Base-by-base conservation (phyloP, 2,113 vertebrate species). In the Rallus limicola region DNA sequence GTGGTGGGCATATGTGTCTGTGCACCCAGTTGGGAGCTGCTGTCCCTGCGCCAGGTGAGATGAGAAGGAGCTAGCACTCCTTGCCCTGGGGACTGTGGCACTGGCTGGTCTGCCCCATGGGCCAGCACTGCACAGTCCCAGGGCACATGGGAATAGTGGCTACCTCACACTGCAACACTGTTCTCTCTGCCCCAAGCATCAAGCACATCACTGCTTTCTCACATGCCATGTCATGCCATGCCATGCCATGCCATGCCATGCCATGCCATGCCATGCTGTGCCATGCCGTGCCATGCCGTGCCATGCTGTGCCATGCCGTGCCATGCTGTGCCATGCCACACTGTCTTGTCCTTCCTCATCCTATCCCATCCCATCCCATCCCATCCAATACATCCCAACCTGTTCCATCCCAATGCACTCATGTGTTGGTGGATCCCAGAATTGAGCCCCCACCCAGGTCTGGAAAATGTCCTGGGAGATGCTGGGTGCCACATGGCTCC, bases 131-230 rank as follows among this genome's bases (percentile, higher is more conserved):
- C 25, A n/a, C 28, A 46, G 55, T 34, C 21, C 14, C 48, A 42
- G 25, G 40, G 40, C 48, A 50, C 16, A 9, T 69, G n/a, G 21
- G 62, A 48, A 75, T 16, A 40, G n/a, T 15, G 34, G 36, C n/a
- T 42, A 7, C 10, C 19, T 55, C 25, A 53, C 16, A 53, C 13
- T 0, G 1, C 23, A 19, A 18, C 0, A 1, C 60, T 68, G 31
- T 33, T 56, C 26, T 26, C 26, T 36, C 50, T n/a, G 26, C 16
- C 82, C 24, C 11, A n/a, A 46, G 28, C 42, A 69, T 10, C 0
- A 1, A n/a, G 33, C 16, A 36, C 34, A 21, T 50, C 64, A n/a
- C 10, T 82, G 50, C 18, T 52, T 82, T 70, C 34, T 62, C 48
- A 48, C 48, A 48, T 48, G 48, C 48, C 21, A 23, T 48, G 48